Evolutionary conservation across 2,797 vertebrate species (phyloP).

Genomic region (Acanthurus tractus): DNA sequence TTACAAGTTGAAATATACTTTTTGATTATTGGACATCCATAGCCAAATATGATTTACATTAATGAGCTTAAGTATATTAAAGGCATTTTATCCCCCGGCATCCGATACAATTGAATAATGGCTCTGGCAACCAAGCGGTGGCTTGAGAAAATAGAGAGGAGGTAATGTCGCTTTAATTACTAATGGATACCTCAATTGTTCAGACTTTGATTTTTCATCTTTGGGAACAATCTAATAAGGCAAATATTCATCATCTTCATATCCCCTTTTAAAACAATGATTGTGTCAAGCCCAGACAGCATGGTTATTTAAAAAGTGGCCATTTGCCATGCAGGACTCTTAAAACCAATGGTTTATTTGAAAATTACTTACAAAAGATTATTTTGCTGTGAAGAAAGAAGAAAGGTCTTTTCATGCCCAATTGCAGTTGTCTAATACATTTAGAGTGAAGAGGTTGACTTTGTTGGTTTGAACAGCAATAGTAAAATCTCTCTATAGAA

Average conservation of each 20-base stretch:
- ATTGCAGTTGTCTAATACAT: conserved; percentile 63
- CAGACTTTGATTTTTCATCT: conserved; percentile 86
- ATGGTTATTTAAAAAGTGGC: conserved; percentile 80
- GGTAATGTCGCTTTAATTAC: conserved; percentile 89
- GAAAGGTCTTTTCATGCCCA: conserved; percentile 65
- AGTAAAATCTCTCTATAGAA: conserved; percentile 46
- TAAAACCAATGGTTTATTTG: conserved; percentile 81
- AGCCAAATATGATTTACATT: conserved; percentile 92
- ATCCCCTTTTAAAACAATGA: conserved; percentile 82
- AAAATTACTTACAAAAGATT: conserved; percentile 80
- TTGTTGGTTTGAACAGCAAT: conserved; percentile 63
- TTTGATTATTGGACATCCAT: conserved; percentile 92
- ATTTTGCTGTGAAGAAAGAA: conserved; percentile 60
- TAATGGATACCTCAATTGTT: conserved; percentile 87
- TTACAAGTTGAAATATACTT: conserved; percentile 89
- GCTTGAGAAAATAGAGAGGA: conserved; percentile 74
- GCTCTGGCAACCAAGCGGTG: conserved; percentile 78
- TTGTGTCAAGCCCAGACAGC: conserved; percentile 73
- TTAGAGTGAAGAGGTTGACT: conserved; percentile 65
- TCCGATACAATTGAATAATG: conserved; percentile 88
- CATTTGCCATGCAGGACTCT: conserved; percentile 69
- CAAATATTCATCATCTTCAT: conserved; percentile 86
- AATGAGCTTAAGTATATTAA: conserved; percentile 91
- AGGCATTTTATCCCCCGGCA: conserved; percentile 86
- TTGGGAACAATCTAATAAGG: conserved; percentile 86